Evolutionary conservation across 1,140 invertebrate species (phyloP), one percentile per base, ranked within the genome.

Genomic region (Drosophila persimilis): DNA sequence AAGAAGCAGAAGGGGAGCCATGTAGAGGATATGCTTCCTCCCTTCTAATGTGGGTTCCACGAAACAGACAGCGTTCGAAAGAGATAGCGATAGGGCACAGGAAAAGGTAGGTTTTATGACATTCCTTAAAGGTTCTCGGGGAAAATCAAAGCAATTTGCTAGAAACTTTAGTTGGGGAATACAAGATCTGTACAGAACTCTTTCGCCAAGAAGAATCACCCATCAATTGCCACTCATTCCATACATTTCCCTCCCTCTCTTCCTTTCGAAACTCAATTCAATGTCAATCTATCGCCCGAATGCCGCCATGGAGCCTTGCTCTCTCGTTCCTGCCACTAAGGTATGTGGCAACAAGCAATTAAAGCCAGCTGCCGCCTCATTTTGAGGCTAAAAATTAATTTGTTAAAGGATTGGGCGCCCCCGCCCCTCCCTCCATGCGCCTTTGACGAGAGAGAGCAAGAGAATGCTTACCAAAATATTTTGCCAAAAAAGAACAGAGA

Each of bases 361-460:
- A 84, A 78, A 84, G 70, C 43, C 80, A 81, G 71, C 80, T 79
- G 79, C 51, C 80, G 74, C 50, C 35, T 74, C 70, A 55, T 79
- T 84, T 73, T 74, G 64, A 70, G 79, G 70, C 74, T 71, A 65
- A 62, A 75, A 84, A 84, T 84, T 78, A 83, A 83, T 83, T 81
- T 78, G 80, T 78, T 83, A 71, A 83, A 79, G 80, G 63, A 74
- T 83, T 76, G 53, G 35, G 17, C 17, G 17, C 17, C 17, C 45
- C 24, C 52, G 22, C 35, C 20, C 20, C 20, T 15, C 15, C 15
- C 15, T 0, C 15, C 15, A 15, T 20, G 20, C 24, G 69, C 22
- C 50, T 63, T 41, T 50, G 44, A 64, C 70, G 78, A 74, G 57
- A 77, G 26, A 29, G 29, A 29, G 31, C 0, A 9, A 3, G 35